Evolutionary conservation across 2,888 invertebrate genomes (phyloP).

Genomic region (Drosophila subsilvestris): DNA sequence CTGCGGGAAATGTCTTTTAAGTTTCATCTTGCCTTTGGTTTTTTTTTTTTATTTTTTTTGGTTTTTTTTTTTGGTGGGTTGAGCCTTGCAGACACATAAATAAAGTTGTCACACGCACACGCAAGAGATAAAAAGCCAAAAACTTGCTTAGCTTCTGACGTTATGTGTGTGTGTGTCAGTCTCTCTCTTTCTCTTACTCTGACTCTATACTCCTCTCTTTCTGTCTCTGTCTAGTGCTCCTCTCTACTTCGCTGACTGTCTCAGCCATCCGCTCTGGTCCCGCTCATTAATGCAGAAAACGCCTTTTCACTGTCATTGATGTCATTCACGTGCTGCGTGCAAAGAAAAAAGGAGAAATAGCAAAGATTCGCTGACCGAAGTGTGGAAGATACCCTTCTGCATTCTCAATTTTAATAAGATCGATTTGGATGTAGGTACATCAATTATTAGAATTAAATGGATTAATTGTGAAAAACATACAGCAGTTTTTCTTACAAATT

Average conservation of each 20-base stretch:
- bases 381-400: not conserved
- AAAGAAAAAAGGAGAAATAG: constrained; percentile 35
- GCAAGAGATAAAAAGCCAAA: constrained; percentile 63
- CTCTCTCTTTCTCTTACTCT: constrained; percentile 3
- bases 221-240: constrained; percentile 10
- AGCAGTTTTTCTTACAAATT: too few species aligned
- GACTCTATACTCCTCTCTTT: constrained; percentile 6
- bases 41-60: constrained; percentile 14
- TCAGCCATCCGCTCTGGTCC: constrained; percentile 25
- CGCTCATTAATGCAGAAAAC: constrained; percentile 76
- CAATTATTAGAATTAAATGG: not conserved
- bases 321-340: constrained; percentile 71
- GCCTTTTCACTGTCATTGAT: constrained; percentile 77
- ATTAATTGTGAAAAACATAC: too few species aligned
- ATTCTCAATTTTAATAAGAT: too few species aligned
- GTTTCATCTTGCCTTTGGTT: constrained; percentile 45
- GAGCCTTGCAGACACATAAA: constrained; percentile 72
- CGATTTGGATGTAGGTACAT: too few species aligned
- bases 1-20: constrained; percentile 61
- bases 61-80: constrained; percentile 21
- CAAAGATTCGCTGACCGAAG: not conserved
- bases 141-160: constrained; percentile 56
- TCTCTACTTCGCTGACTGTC: constrained; percentile 3
- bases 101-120: constrained; percentile 70
- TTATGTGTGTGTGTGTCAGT: constrained; percentile 7